These are phyloP conservation scores for Yasuhikotakia modesta DNA, from an alignment of 2,797 vertebrate species.

Conservation along the genomic window DNA sequence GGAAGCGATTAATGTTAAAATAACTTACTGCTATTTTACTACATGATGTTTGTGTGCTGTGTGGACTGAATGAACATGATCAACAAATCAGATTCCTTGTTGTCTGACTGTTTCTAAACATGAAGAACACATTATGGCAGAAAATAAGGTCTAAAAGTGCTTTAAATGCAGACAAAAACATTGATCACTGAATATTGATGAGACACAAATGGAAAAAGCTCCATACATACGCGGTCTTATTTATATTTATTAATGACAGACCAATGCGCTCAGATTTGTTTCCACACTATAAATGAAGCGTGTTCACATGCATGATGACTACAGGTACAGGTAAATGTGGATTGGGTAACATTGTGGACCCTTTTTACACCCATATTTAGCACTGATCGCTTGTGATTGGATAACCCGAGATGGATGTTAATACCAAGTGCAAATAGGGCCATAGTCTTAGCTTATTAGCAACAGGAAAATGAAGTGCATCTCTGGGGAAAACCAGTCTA, in stretches of 20 bases:
- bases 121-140: not conserved
- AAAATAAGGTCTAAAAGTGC: not conserved
- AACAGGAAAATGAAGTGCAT: not conserved
- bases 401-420: not conserved
- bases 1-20: not conserved
- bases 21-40: not conserved
- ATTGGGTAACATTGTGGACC: not conserved
- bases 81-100: not conserved
- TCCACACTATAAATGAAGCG: not conserved
- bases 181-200: too few species aligned
- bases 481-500: not conserved
- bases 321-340: too few species aligned
- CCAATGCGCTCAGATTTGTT: not conserved
- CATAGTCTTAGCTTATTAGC: constrained; percentile 5
- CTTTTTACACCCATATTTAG: not conserved
- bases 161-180: too few species aligned
- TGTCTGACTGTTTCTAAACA: not conserved
- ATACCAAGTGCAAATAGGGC: not conserved
- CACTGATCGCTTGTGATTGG: not conserved
- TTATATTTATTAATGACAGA: too few species aligned
- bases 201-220: too few species aligned
- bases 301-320: not conserved
- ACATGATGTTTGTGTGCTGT: not conserved
- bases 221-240: too few species aligned
- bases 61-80: not conserved